Percentiles rank a stretch among this genome's conserved stretches.
phyloP scores from a whole-genome alignment of 1,140 invertebrate genomes.

The Zaprionus gabonicus region DNA sequence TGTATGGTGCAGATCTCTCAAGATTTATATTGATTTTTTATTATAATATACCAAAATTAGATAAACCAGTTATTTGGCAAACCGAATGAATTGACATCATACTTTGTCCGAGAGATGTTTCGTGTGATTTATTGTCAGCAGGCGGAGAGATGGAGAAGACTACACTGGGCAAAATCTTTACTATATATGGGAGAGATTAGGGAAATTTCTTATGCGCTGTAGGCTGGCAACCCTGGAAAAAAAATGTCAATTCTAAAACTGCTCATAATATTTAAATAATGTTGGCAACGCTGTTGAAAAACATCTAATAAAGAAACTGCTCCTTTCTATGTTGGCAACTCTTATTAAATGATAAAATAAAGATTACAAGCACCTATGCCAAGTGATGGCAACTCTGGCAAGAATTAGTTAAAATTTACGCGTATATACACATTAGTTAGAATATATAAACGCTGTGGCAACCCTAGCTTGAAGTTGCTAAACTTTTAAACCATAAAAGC shows the following conservation, averaged over 20 bases:
- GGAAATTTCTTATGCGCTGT: background rate
- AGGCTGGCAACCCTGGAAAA: too few relatives aligned
- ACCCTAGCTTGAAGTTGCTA: too few relatives aligned
- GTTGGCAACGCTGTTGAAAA: too few relatives aligned
- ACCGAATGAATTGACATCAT: conserved; percentile 1
- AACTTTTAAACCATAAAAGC: background rate
- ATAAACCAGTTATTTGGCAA: conserved; percentile 7
- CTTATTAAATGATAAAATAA: background rate
- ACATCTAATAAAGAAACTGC: too few relatives aligned
- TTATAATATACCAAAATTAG: conserved; percentile 4
- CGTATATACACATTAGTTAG: too few relatives aligned
- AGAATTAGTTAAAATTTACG: too few relatives aligned
- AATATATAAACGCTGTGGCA: background rate
- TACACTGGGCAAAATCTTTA: background rate
- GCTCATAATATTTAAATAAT: too few relatives aligned
- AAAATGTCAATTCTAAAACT: too few relatives aligned
- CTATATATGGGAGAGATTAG: background rate
- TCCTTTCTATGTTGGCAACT: background rate
- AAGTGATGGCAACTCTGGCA: too few relatives aligned
- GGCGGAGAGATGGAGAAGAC: background rate
- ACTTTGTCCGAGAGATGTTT: conserved; percentile 7
- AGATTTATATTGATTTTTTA: conserved; percentile 6
- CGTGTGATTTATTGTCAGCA: background rate
- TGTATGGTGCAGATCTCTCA: background rate
- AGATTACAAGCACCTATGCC: background rate